Conservation (phyloP, 2,797 vertebrate species). For the Sebastes hubbsi region DNA sequence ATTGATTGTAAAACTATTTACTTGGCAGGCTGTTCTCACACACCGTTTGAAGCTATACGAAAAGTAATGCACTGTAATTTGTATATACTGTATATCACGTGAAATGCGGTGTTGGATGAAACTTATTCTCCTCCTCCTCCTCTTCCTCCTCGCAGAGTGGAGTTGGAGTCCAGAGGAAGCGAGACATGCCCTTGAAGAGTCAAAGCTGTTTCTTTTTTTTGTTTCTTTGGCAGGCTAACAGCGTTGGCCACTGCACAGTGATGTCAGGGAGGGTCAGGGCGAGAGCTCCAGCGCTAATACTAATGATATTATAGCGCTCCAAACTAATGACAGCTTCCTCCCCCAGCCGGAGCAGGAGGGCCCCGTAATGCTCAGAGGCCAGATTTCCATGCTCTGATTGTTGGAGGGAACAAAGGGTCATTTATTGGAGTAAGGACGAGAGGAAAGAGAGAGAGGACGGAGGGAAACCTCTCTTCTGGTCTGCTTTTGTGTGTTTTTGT, state of each 20-base stretch:
- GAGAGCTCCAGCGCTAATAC: constrained; percentile 21
- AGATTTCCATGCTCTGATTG: constrained; percentile 17
- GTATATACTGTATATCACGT: no score
- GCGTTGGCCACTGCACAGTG: constrained; percentile 26
- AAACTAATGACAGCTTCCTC: constrained; percentile 17
- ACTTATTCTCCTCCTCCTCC: not conserved
- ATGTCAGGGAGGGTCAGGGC: constrained; percentile 35
- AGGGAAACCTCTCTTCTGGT: not conserved
- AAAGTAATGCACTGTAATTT: no score
- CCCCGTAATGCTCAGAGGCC: not conserved
- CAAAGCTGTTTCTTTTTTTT: not conserved
- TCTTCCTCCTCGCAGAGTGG: constrained; percentile 7
- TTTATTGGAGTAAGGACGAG: not conserved
- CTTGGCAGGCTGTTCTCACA: not conserved
- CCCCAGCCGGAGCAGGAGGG: not conserved
- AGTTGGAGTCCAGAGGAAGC: constrained; percentile 6
- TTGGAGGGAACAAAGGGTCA: not conserved
- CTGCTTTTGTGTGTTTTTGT: not conserved
- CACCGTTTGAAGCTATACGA: no score
- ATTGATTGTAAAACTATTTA: not conserved
- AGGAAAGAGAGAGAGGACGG: not conserved
- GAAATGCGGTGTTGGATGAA: not conserved
- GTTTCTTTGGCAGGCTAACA: constrained; percentile 40
- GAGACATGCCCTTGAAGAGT: constrained; percentile 61
- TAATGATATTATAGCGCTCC: constrained; percentile 21